Percentiles rank a stretch among this genome's conserved stretches.
Conservation (phyloP, 2,113 vertebrate species). For the Picathartes gymnocephalus region DNA sequence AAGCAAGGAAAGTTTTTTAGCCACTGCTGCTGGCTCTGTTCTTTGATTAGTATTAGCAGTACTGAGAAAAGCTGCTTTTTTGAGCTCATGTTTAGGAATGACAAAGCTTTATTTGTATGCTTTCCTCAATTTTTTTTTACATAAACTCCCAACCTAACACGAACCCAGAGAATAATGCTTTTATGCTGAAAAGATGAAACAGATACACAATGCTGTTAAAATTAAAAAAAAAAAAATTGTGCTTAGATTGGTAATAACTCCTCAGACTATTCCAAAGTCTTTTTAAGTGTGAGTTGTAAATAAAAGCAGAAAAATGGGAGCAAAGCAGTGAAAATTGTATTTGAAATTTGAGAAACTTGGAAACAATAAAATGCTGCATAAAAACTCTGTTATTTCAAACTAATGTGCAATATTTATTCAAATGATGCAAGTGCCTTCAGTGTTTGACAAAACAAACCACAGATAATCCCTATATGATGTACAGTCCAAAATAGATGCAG, state of each 20-base stretch:
- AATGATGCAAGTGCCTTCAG: not conserved
- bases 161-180: not conserved
- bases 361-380: not conserved
- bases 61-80: conserved; percentile 56
- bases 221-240: not conserved
- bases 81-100: not conserved
- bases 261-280: not conserved
- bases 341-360: not conserved
- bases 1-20: not conserved
- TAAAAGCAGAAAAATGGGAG: not conserved
- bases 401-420: not conserved
- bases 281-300: not conserved
- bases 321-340: not conserved
- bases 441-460: not conserved
- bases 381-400: not conserved
- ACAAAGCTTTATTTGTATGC: conserved; percentile 41
- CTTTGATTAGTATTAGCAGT: conserved; percentile 30
- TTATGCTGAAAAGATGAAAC: not conserved
- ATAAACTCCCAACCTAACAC: not conserved
- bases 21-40: not conserved
- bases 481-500: not conserved
- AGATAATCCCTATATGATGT: not conserved
- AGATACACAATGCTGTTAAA: not conserved
- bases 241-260: not conserved
- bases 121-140: not conserved